These are phyloP conservation scores for Drosophila repleta DNA, from an alignment of 1,140 invertebrate species.

Conservation along the genomic window DNA sequence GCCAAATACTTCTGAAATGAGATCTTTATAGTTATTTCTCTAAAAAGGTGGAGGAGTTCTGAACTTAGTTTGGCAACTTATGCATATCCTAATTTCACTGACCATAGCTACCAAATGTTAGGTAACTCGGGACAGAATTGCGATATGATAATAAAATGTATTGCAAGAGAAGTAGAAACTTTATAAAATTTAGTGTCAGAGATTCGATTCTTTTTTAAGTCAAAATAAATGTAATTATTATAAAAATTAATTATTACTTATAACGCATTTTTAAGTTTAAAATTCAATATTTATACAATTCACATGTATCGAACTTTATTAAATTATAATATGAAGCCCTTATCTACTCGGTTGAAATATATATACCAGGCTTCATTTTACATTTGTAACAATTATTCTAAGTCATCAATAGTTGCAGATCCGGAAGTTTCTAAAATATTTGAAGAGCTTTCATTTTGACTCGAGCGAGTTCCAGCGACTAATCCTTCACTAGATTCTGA, in stretches of 20 bases:
- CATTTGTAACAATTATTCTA: conserved; percentile 69
- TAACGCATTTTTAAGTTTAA: conserved; percentile 16
- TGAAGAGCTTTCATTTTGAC: conserved; percentile 48
- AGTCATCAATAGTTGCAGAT: conserved; percentile 67
- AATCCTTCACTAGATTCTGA: conserved; percentile 62
- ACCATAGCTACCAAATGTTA: neutral
- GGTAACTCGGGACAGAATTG: neutral
- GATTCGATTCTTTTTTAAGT: too few species aligned
- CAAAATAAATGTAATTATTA: neutral
- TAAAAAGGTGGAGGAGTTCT: too few species aligned
- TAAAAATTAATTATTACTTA: conserved; percentile 11
- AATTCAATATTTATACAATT: conserved; percentile 37
- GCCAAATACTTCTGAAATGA: too few species aligned
- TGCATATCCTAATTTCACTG: too few species aligned
- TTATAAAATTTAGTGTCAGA: too few species aligned
- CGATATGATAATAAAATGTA: too few species aligned
- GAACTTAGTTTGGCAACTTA: too few species aligned
- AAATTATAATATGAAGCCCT: conserved; percentile 64
- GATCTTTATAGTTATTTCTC: too few species aligned
- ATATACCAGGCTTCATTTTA: conserved; percentile 46
- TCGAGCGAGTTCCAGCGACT: conserved; percentile 34
- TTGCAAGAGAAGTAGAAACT: too few species aligned
- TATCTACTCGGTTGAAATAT: conserved; percentile 64
- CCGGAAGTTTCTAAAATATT: conserved; percentile 64
- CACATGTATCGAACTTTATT: conserved; percentile 36